Conservation (phyloP, 2,888 invertebrate genomes). For the Cryptus armator region DNA sequence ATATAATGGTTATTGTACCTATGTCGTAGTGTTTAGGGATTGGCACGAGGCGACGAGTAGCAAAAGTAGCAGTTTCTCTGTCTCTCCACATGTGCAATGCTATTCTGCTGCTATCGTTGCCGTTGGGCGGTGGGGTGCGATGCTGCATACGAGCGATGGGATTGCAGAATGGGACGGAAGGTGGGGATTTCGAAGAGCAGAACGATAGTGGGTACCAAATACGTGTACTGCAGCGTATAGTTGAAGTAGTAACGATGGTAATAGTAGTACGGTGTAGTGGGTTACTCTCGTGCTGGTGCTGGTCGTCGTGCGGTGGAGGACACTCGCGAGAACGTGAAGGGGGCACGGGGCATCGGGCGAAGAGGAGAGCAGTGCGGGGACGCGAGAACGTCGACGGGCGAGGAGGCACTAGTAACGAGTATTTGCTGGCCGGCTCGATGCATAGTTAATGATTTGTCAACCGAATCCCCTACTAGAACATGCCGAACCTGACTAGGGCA, state of each 20-base stretch:
- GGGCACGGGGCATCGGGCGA: slow-evolving; percentile 56
- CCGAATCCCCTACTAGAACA: slow-evolving; percentile 80
- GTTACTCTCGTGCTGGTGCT: slow-evolving; percentile 22
- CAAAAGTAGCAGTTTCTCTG: slow-evolving; percentile 3
- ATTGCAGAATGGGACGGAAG: slow-evolving; percentile 21
- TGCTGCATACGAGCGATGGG: slow-evolving; percentile 19
- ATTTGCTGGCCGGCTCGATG: slow-evolving; percentile 85
- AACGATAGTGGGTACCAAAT: slow-evolving; percentile 21
- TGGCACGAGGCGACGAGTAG: slow-evolving; percentile 36
- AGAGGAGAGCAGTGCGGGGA: slow-evolving; percentile 52
- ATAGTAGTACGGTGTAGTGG: slow-evolving; percentile 36
- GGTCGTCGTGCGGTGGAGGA: slow-evolving; percentile 55
- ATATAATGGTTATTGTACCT: slow-evolving; percentile 51
- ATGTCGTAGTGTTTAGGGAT: slow-evolving; percentile 38
- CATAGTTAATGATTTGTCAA: slow-evolving; percentile 86
- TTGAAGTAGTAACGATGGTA: slow-evolving; percentile 22
- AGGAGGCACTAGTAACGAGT: slow-evolving; percentile 81
- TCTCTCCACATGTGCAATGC: background rate
- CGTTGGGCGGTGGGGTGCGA: slow-evolving; percentile 5
- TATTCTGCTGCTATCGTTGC: background rate
- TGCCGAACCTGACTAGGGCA: slow-evolving; percentile 82
- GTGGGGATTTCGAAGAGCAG: slow-evolving; percentile 22
- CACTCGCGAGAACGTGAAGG: slow-evolving; percentile 56
- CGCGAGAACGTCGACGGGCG: slow-evolving; percentile 55
- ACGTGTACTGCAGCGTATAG: slow-evolving; percentile 21